Evolutionary conservation across 2,113 vertebrate species (phyloP), one percentile per base, ranked within the genome.

Genomic region (Cinclus mexicanus): DNA sequence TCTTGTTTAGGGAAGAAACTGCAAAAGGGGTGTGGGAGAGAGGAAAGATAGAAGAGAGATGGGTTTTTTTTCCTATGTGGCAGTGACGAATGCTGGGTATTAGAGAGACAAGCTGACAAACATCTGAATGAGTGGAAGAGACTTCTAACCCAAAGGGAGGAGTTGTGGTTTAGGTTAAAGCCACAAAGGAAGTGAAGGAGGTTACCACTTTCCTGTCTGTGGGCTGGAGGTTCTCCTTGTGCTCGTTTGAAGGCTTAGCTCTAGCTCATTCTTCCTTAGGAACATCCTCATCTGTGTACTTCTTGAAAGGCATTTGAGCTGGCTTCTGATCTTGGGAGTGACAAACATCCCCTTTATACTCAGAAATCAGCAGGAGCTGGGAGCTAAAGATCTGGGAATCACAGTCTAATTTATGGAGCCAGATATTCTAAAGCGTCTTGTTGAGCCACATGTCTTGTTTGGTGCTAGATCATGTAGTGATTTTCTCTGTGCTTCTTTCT

Each of bases 101-200:
- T 76, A 49, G 80, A 90, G 82, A 95, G 69, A 88, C 95, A 94
- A 96, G 86, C 83, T 89, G 91, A 89, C 67, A 92, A 84, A 81
- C 91, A 93, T 97, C 95, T 93, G 91, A 97, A 95, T 96, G 96
- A 88, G 89, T 89, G 96, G 97, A 97, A 96, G 97, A 94, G 81
- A 91, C 94, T 97, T 87, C 55, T 89, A 95, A 95, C 91, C 89
- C 78, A 93, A 84, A 93, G 96, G 97, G 96, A 98, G 96, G 97
- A 97, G 97, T 85, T 98, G 97, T 97, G 98, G 98, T 97, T 98
- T 97, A 93, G 97, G 88, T 97, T 94, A 96, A 98, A 97, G 97
- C 97, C 98, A 90, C 98, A 98, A 69, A 97, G 98, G 98, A 98
- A 98, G 96, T 93, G 96, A 97, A 97, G 95, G 96, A 97, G 87